Evolutionary conservation across 2,888 invertebrate genomes (phyloP).

Genomic region (Thalpophila matura): DNA sequence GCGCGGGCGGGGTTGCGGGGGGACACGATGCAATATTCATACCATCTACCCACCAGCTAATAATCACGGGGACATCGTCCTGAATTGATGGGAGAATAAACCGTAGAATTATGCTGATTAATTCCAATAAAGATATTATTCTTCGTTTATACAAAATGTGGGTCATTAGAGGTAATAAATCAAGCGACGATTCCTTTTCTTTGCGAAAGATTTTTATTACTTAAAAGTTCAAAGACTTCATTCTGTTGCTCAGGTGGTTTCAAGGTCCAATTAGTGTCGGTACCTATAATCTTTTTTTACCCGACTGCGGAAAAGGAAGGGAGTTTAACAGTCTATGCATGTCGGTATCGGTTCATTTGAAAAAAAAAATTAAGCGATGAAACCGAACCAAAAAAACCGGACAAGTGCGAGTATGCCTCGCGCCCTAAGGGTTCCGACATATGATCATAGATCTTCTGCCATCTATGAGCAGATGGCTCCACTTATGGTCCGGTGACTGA

Average conservation of each 20-base stretch:
- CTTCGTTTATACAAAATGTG: constrained; percentile 34
- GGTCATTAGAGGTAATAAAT: constrained; percentile 45
- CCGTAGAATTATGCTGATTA: constrained; percentile 30
- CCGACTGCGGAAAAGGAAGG: no score
- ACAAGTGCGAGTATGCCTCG: no score
- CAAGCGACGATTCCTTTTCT: constrained; percentile 19
- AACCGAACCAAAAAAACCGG: no score
- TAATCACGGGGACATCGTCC: constrained; percentile 26
- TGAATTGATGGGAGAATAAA: constrained; percentile 23
- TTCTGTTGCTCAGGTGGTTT: constrained; percentile 20
- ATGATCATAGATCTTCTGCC: no score
- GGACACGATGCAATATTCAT: constrained; percentile 61
- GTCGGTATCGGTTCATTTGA: no score
- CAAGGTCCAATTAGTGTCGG: neutral
- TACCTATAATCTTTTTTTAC: no score
- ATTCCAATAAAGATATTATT: constrained; percentile 37
- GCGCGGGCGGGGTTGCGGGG: constrained; percentile 1
- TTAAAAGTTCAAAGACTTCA: constrained; percentile 20
- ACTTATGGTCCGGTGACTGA: no score
- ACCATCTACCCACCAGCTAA: constrained; percentile 8
- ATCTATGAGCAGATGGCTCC: no score
- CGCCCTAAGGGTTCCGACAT: no score
- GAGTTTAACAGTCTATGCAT: no score
- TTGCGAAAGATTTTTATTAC: constrained; percentile 11
- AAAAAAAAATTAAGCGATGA: no score